These are phyloP conservation scores for Eretmochelys imbricata DNA, from an alignment of 2,113 vertebrate genomes.

Conservation along the genomic window DNA sequence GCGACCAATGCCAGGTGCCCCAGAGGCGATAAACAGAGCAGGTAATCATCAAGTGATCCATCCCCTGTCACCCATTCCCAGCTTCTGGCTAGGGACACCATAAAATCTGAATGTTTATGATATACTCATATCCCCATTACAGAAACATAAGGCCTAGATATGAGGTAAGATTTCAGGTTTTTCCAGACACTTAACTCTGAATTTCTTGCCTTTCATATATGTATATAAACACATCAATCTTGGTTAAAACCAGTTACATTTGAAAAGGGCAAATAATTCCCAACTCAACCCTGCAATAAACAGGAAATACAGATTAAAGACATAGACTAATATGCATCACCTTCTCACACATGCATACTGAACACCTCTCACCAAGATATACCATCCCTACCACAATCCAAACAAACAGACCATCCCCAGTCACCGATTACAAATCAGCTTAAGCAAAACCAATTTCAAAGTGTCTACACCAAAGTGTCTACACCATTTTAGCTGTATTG, in stretches of 20 bases:
- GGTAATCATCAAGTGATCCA: no score
- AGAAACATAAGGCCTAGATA: not conserved
- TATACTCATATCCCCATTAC: fast-evolving
- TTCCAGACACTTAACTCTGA: not conserved
- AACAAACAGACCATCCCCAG: not conserved
- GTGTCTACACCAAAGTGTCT: fast-evolving
- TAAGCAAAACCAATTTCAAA: fast-evolving
- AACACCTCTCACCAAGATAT: not conserved
- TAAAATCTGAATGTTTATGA: not conserved
- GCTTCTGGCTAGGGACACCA: not conserved
- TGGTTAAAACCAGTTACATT: fast-evolving
- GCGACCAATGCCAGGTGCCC: no score
- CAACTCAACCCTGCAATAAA: fast-evolving
- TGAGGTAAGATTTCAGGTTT: not conserved
- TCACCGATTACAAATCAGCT: fast-evolving
- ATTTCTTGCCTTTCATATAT: not conserved
- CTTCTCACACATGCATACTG: not conserved
- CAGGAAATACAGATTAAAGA: not conserved
- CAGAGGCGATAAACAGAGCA: no score
- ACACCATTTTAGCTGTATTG: not conserved
- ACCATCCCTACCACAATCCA: fast-evolving
- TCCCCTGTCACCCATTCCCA: no score
- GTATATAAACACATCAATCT: not conserved
- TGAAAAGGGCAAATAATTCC: fast-evolving
- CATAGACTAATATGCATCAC: no score